phyloP scores from a whole-genome alignment of 2,888 invertebrate genomes.

The Lacanobia oleracea region DNA sequence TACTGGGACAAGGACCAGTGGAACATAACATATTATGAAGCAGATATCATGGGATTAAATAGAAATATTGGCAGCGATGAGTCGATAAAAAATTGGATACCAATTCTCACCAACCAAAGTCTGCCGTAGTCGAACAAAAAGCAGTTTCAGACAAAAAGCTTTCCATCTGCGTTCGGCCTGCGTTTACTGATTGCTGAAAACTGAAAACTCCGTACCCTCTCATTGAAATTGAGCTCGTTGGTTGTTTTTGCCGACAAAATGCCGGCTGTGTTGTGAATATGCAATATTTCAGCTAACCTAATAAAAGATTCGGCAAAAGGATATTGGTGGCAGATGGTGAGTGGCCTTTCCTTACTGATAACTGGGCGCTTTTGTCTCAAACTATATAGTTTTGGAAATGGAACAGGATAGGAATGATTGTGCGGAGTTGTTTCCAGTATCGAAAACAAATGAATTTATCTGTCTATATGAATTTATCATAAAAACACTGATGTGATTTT shows the following conservation, averaged over 20 bases:
- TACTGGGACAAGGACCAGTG: no score
- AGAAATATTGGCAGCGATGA: neutral
- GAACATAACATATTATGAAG: no score
- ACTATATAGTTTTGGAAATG: slow-evolving; percentile 46
- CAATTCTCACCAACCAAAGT: slow-evolving; percentile 8
- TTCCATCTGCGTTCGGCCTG: slow-evolving; percentile 21
- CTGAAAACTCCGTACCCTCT: slow-evolving; percentile 45
- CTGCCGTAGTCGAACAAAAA: neutral
- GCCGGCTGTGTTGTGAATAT: slow-evolving; percentile 80
- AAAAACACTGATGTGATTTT: neutral
- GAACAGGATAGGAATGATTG: slow-evolving; percentile 24
- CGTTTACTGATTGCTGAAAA: slow-evolving; percentile 48
- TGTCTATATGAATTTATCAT: neutral
- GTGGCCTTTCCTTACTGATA: slow-evolving; percentile 60
- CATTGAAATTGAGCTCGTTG: slow-evolving; percentile 72
- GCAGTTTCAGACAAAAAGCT: slow-evolving; percentile 8
- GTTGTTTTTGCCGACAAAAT: slow-evolving; percentile 70
- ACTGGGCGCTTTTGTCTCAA: slow-evolving; percentile 56
- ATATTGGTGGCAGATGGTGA: slow-evolving; percentile 71
- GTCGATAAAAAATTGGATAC: neutral
- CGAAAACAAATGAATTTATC: slow-evolving; percentile 4
- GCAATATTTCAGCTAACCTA: slow-evolving; percentile 81
- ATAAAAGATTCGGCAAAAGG: slow-evolving; percentile 76
- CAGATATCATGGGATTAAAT: no score
- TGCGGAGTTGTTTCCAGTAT: slow-evolving; percentile 16